These are phyloP conservation scores for Drosophila fuyamai DNA, from an alignment of 1,140 invertebrate species.

Conservation along the genomic window DNA sequence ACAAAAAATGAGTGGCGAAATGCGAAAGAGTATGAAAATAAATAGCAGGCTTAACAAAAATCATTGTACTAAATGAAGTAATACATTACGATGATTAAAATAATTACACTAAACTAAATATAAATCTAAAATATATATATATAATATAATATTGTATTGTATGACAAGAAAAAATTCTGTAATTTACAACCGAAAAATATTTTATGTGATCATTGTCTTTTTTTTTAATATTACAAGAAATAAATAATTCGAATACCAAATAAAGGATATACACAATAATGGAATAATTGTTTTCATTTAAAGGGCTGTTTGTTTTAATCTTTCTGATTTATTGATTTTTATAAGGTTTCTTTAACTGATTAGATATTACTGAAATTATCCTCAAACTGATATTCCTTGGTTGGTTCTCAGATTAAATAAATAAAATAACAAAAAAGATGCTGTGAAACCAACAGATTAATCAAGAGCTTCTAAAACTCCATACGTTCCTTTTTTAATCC, in stretches of 20 bases:
- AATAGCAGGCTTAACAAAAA: slow-evolving; percentile 62
- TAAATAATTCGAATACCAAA: slow-evolving; percentile 81
- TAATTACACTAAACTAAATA: slow-evolving; percentile 64
- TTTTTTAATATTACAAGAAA: slow-evolving; percentile 82
- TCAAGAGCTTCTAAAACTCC: too few species aligned
- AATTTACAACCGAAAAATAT: slow-evolving; percentile 78
- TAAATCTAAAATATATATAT: slow-evolving; percentile 44
- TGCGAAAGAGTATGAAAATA: slow-evolving; percentile 13
- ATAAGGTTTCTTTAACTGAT: neutral
- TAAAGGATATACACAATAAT: slow-evolving; percentile 70
- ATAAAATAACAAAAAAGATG: too few species aligned
- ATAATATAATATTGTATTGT: slow-evolving; percentile 74
- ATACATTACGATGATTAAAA: slow-evolving; percentile 49
- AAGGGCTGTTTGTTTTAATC: too few species aligned
- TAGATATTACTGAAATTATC: too few species aligned
- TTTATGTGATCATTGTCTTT: slow-evolving; percentile 83
- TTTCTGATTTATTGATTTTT: neutral
- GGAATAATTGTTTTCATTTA: slow-evolving; percentile 5
- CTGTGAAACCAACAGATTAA: too few species aligned
- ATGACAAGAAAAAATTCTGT: slow-evolving; percentile 76
- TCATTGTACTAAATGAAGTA: slow-evolving; percentile 55
- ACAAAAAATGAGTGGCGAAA: slow-evolving; percentile 12
- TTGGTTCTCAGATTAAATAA: too few species aligned
- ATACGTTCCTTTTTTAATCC: too few species aligned
- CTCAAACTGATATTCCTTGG: too few species aligned